Evolutionary conservation across 2,113 vertebrate genomes (phyloP), one percentile per base, ranked within the genome.

Genomic region (Dasyurus viverrinus): DNA sequence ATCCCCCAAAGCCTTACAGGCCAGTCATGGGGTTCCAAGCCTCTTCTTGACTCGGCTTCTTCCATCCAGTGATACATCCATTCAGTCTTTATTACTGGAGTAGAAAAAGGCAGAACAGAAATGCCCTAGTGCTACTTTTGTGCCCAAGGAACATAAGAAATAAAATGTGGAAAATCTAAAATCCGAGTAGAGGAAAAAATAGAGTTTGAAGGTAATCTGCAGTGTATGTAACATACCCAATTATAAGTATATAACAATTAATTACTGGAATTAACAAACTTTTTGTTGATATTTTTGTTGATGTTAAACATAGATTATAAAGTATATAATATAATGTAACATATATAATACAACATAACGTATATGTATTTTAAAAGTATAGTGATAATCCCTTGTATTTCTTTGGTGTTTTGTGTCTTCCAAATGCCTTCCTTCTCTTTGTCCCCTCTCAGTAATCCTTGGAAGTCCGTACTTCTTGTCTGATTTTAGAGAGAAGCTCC

Each of bases 21-120:
- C 19, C 22, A n/a, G 68, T n/a, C 68, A 16, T n/a, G 36, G 36
- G 30, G 5, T n/a, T 84, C 68, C 68, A 84, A 84, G 19, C 36
- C n/a, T 84, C 68, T 22, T 42, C 60, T n/a, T 84, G 68, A 42
- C 68, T 84, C 7, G 8, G 16, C 19, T 42, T 42, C 60, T 30
- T 27, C 30, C 60, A 16, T 68, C 19, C 8, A n/a, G 68, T 84
- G 16, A 19, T 42, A 16, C 6, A 8, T 84, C 7, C n/a, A 42
- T 84, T 42, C 68, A 84, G 36, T 23, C 36, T 42, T 42, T 84
- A 16, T 90, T 36, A 91, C 27, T 93, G 46, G 91, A 50, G 46
- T 93, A 57, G 53, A 52, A 54, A 48, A 91, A 93, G 68, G 19
- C 27, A 94, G 48, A 95, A 89, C 24, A 96, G 48, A 95, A 90